Evolutionary conservation across 30 jellyfish, hydroid and myxozoan species (phyloP).

Genomic region (Aurelia sp.): DNA sequence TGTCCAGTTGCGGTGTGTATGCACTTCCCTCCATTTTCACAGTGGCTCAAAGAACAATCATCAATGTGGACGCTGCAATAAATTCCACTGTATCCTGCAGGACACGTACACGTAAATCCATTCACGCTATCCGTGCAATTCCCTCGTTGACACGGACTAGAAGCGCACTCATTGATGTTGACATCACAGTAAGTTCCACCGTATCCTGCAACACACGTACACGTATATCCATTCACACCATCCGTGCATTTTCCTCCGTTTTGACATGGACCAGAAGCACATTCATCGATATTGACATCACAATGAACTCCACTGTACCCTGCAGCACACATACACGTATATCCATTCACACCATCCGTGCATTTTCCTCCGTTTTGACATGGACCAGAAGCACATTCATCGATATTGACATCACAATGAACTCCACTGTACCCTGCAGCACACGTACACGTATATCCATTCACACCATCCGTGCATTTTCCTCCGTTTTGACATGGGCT

Average conservation of each 20-base stretch:
- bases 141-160: no score
- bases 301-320: slow-evolving; percentile 70
- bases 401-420: slow-evolving; percentile 18
- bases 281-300: slow-evolving; percentile 43
- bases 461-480: slow-evolving; percentile 52
- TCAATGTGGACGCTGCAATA: slow-evolving; percentile 16
- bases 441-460: slow-evolving; percentile 57
- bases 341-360: slow-evolving; percentile 44
- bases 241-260: slow-evolving; percentile 44
- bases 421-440: slow-evolving; percentile 54
- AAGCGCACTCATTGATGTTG: no score
- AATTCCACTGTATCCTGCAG: slow-evolving; percentile 56
- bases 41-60: slow-evolving; percentile 50
- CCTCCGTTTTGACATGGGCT: slow-evolving; percentile 3
- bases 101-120: slow-evolving; percentile 3
- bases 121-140: no score
- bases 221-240: slow-evolving; percentile 25
- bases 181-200: no score
- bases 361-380: slow-evolving; percentile 60
- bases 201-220: not conserved
- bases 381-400: slow-evolving; percentile 52
- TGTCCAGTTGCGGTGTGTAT: slow-evolving; percentile 16
- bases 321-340: slow-evolving; percentile 33
- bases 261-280: slow-evolving; percentile 60
- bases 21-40: slow-evolving; percentile 46